Percentiles rank a stretch among this genome's conserved stretches.
Evolutionary conservation across 2,888 invertebrate species (phyloP).

Genomic region (Micropterix aruncella): DNA sequence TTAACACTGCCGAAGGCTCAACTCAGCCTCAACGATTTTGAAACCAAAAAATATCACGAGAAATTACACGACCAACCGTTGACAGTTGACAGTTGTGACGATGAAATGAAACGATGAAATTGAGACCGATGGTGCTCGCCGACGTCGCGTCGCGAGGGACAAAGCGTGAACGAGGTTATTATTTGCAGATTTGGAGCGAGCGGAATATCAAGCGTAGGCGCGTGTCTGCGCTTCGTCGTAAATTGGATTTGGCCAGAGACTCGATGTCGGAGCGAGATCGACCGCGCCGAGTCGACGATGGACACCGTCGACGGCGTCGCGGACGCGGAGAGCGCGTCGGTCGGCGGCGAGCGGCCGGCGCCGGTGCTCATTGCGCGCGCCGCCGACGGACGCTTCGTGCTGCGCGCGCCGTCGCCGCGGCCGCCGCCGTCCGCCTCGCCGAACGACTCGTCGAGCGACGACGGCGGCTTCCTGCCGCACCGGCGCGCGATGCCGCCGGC

Average conservation of each 20-base stretch:
- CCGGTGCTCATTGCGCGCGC: slow-evolving; percentile 48
- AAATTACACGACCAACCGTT: too few species aligned
- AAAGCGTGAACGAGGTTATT: too few species aligned
- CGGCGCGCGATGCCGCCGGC: slow-evolving; percentile 26
- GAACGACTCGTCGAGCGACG: slow-evolving; percentile 53
- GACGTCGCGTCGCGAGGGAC: too few species aligned
- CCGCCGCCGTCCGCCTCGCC: slow-evolving; percentile 23
- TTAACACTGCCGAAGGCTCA: too few species aligned
- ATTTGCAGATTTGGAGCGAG: slow-evolving; percentile 74
- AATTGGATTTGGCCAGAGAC: slow-evolving; percentile 69
- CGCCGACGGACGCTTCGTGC: slow-evolving; percentile 61
- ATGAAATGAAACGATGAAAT: too few species aligned
- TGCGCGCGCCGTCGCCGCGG: slow-evolving; percentile 22
- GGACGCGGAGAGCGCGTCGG: slow-evolving; percentile 14
- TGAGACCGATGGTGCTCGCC: too few species aligned
- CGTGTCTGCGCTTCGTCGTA: slow-evolving; percentile 38
- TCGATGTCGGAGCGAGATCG: slow-evolving; percentile 41
- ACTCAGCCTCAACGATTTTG: too few species aligned
- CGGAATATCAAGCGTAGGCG: slow-evolving; percentile 88
- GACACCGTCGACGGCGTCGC: slow-evolving; percentile 27
- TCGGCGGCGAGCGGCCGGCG: slow-evolving; percentile 12
- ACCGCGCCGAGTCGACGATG: slow-evolving; percentile 18
- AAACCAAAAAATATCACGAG: too few species aligned
- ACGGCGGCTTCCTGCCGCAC: slow-evolving; percentile 67
- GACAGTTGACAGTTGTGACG: too few species aligned